phyloP scores from a whole-genome alignment of 2,113 vertebrate genomes.

The Phyllopteryx taeniolatus region DNA sequence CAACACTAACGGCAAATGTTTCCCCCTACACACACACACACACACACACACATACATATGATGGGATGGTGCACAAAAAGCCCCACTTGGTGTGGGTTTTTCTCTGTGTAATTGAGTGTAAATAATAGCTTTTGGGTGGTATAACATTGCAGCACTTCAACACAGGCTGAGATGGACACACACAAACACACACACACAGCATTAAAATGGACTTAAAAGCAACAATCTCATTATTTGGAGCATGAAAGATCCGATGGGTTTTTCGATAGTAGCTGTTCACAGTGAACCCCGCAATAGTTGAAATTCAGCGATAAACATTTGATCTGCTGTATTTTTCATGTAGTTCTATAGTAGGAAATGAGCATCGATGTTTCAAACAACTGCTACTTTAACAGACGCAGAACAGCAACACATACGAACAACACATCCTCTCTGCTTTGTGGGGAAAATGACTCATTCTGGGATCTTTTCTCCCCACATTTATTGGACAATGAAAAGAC shows the following conservation, averaged over 20 bases:
- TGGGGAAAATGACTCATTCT: too few species aligned
- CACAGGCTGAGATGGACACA: not conserved
- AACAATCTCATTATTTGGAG: not conserved
- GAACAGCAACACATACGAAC: too few species aligned
- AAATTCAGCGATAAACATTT: too few species aligned
- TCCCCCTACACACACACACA: slow-evolving; percentile 21
- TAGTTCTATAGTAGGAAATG: too few species aligned
- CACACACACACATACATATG: slow-evolving; percentile 15
- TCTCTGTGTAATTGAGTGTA: slow-evolving; percentile 27
- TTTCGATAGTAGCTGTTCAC: too few species aligned
- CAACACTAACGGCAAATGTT: slow-evolving; percentile 51
- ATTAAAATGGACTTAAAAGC: not conserved
- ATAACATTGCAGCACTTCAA: slow-evolving; percentile 6
- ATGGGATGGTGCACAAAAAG: slow-evolving; percentile 25
- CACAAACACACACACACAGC: not conserved
- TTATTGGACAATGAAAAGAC: not conserved
- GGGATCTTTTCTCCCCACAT: not conserved
- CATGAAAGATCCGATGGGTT: not conserved
- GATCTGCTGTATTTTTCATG: too few species aligned
- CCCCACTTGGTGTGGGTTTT: slow-evolving; percentile 22
- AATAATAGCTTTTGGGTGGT: slow-evolving; percentile 17
- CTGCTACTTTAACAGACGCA: too few species aligned
- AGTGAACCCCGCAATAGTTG: too few species aligned
- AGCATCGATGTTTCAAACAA: too few species aligned
- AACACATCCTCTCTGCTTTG: too few species aligned